phyloP scores from a whole-genome alignment of 1,140 invertebrate genomes.

The Pseudomyrmex cubaensis region DNA sequence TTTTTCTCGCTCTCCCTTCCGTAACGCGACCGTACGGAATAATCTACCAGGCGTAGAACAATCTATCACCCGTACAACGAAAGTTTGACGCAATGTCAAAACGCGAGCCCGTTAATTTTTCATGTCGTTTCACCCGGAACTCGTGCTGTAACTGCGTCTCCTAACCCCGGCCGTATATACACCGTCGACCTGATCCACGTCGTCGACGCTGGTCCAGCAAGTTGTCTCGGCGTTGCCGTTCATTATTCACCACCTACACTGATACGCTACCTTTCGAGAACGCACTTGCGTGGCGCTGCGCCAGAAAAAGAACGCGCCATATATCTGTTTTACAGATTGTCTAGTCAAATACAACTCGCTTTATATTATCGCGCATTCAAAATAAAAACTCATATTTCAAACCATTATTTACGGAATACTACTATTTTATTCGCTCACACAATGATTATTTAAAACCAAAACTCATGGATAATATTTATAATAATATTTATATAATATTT shows the following conservation, averaged over 20 bases:
- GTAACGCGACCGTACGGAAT: conserved; percentile 39
- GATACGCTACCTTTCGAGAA: conserved; percentile 69
- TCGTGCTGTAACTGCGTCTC: conserved; percentile 65
- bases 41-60: conserved; percentile 68
- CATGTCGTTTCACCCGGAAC: conserved; percentile 74
- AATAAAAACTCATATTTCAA: background rate
- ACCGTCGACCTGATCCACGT: conserved; percentile 58
- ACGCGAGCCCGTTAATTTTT: conserved; percentile 79
- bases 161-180: conserved; percentile 37
- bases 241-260: conserved; percentile 79
- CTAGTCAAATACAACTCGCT: background rate
- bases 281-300: conserved; percentile 52
- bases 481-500: too few species aligned
- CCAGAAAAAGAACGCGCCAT: conserved; percentile 16
- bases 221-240: conserved; percentile 77
- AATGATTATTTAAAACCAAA: background rate
- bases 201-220: conserved; percentile 73
- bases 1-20: background rate
- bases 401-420: background rate
- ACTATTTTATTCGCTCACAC: too few species aligned
- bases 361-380: conserved; percentile 27
- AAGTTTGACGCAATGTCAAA: conserved; percentile 80
- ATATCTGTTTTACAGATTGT: conserved; percentile 52
- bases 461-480: background rate
- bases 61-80: conserved; percentile 78